Base-by-base conservation (phyloP, 2,797 vertebrate species). In the Phrynocephalus forsythii region DNA sequence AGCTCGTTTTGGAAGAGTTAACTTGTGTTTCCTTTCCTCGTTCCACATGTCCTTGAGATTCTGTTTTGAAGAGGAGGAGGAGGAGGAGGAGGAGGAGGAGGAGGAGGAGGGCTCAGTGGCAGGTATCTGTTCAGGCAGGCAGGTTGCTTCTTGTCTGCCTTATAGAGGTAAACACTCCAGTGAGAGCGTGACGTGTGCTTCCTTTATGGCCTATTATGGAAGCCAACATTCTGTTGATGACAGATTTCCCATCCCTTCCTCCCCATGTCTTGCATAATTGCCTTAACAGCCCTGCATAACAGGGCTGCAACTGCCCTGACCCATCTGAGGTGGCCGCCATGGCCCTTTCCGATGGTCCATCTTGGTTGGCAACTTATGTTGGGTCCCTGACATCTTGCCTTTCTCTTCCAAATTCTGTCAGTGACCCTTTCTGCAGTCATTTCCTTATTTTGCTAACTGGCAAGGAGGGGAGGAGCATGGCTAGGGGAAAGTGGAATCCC, bases 321-420 rank as follows among this genome's bases (percentile, higher is more conserved):
- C 79, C 84, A 0, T 91, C 86, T 80, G 73, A 1, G 2, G 83
- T 68, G 20, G 38, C 38, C 73, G 86, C 69, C 84, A 2, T 88
- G 90, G 77, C 90, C 71, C 82, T 77, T 86, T 68, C n/a, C n/a
- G 77, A 30, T 77, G 20, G 15, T 52, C 24, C 33, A 18, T n/a
- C 22, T 20, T 6, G n/a, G 5, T 44, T 71, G 81, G 38, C 85
- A 90, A 79, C 72, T n/a, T 91, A 84, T 79, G 85, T 20, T 10
- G 84, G 18, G 33, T 91, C 72, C 69, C 10, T 56, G 48, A 48
- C 68, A 30, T 86, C 22, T 67, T 72, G 33, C 71, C 60, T 77
- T 38, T 60, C 52, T 38, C 75, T 11, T 48, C 60, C 52, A 63
- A 18, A 22, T 33, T 20, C 44, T 69, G 11, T 1, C n/a, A 0